Base-by-base conservation (phyloP, 1,140 invertebrate genomes). In the Drosophila lacteicornis region DNA sequence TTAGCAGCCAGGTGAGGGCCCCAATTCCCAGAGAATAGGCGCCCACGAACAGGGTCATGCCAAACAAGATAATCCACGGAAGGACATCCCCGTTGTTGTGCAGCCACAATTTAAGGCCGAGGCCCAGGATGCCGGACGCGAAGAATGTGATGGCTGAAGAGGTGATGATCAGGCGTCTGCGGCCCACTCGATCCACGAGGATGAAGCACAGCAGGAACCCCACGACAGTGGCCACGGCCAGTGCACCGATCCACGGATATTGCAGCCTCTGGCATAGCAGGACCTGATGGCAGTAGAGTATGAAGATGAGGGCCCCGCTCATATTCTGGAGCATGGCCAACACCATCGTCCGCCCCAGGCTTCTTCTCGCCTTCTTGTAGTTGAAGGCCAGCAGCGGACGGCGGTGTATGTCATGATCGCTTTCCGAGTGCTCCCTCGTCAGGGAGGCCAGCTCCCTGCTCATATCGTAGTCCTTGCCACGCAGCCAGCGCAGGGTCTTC, bases 381-480 rank as follows among this genome's bases (percentile, higher is more conserved):
- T 49, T 57, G 17, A 75, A 36, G 25, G 45, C 33, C 7, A 3
- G 15, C 4, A 22, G 2, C 15, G 53, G 53, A 30, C 17, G 7
- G 3, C 25, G 13, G 8, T 7, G 30, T 22, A 36, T n/a, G 11
- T 36, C 22, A 12, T 25, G 7, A 6, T 71, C 19, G 36, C 71
- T 76, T 0, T 1, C 0, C 2, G 71, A 42, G 11, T 17, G 19
- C 2, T n/a, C 40, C 27, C 15, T 2, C 11, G 15, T 22, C 17
- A 91, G 46, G 30, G 9, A 9, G n/a, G 43, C 49, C 11, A 90
- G 15, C 60, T 82, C 85, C 2, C 2, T 22, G 0, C n/a, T 8
- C 3, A 43, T 15, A 19, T 97, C 94, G 40, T 95, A 95, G 1
- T 95, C 79, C 0, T 92, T 82, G 3, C 97, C 96, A 0, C 97